Evolutionary conservation across 1,140 invertebrate species (phyloP), one percentile per base, ranked within the genome.

Genomic region (Geopemphigus sp.): DNA sequence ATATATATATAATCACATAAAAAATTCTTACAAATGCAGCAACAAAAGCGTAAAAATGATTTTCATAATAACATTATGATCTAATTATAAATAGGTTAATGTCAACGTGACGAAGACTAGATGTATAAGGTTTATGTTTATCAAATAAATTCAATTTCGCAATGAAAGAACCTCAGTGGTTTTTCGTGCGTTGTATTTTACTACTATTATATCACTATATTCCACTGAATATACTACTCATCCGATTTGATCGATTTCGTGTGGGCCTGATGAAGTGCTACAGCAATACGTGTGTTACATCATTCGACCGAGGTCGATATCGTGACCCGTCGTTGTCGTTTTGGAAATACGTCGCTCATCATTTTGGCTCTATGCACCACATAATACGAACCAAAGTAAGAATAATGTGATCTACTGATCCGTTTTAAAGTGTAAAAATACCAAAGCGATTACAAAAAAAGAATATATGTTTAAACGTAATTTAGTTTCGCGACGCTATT

Each of bases 241-340:
- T 54, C 8, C 24, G 50, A 72, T 54, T 29, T 72, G 24, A 54
- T 72, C 50, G 68, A 72, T 72, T 72, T 72, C 50, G 68, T 72
- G 47, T 50, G 26, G 66, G 66, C 45, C 22, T 47, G 19, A 10
- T n/a, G 53, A 3, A 39, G 32, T 39, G 68, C 24, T n/a, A n/a
- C n/a, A 72, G 6, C 11, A 26, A 54, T 32, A 72, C 17, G 50
- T 10, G 2, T 14, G 11, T 53, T 72, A 29, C 68, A 29, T 32
- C 68, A 72, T 54, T 14, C 12, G 22, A 72, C 22, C 12, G 22
- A 72, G 11, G 17, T 54, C 17, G 24, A n/a, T 72, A 72, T 54
- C 68, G 47, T 72, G 68, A 72, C 50, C 50, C 24, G 50, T n/a
- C 19, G 47, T n/a, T 11, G 47, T 53, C 22, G n/a, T 66, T 66